phyloP scores from a whole-genome alignment of 2,113 vertebrate genomes.

The Felis chaus region DNA sequence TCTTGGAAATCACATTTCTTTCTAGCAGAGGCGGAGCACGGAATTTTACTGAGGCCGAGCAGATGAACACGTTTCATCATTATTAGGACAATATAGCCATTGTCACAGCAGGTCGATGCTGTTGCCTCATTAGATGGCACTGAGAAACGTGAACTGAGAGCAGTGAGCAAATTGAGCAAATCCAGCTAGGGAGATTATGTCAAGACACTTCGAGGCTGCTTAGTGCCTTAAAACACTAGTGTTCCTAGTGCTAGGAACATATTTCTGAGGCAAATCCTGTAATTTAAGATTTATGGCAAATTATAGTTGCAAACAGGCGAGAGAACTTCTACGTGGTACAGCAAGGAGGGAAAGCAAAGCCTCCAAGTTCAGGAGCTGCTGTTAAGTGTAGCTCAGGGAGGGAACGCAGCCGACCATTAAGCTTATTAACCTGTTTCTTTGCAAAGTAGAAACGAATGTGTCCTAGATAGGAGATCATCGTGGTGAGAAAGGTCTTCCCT shows the following conservation, averaged over 20 bases:
- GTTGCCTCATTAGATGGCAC: slow-evolving; percentile 28
- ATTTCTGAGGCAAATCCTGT: background rate
- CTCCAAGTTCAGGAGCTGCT: background rate
- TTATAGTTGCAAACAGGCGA: background rate
- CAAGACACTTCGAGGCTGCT: background rate
- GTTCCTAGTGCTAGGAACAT: background rate
- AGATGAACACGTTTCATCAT: slow-evolving; percentile 53
- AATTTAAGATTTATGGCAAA: background rate
- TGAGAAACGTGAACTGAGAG: slow-evolving; percentile 47
- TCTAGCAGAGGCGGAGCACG: background rate
- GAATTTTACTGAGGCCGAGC: slow-evolving; percentile 25
- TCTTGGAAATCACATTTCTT: slow-evolving; percentile 49
- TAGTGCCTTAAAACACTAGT: background rate
- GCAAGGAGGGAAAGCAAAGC: background rate
- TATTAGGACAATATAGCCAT: slow-evolving; percentile 2
- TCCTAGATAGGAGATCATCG: background rate
- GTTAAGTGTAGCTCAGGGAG: background rate
- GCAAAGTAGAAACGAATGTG: background rate
- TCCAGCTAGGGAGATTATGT: background rate
- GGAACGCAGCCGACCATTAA: background rate
- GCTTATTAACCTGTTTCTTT: slow-evolving; percentile 7
- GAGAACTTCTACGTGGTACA: background rate
- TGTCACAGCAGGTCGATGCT: slow-evolving; percentile 49
- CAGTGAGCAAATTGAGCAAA: slow-evolving; percentile 6
- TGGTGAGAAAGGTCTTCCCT: slow-evolving; percentile 7